Percentiles rank a stretch among this genome's conserved stretches.
phyloP scores from a whole-genome alignment of 1,140 invertebrate genomes.

The Drosophila grimshawi region DNA sequence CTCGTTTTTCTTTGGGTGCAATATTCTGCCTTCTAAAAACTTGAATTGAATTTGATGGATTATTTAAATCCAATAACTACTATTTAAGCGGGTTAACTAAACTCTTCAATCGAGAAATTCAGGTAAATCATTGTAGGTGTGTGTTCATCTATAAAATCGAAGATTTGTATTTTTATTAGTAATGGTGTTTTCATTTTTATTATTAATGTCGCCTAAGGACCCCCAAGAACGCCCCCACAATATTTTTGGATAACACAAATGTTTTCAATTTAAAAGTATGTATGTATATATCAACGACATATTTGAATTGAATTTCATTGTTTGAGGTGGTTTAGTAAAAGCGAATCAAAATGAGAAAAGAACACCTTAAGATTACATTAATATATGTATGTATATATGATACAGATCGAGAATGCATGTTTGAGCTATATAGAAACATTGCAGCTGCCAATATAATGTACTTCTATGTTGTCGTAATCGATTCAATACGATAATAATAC shows the following conservation, averaged over 20 bases:
- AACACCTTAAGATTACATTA: conserved; percentile 11
- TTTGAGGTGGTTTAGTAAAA: conserved; percentile 29
- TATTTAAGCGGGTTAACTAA: too few relatives aligned
- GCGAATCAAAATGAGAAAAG: conserved; percentile 3
- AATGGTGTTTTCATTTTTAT: conserved; percentile 45
- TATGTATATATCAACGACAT: conserved; percentile 49
- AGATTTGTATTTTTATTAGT: conserved; percentile 51
- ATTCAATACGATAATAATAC: conserved; percentile 67
- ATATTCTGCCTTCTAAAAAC: too few relatives aligned
- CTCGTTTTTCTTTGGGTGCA: not conserved
- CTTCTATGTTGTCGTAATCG: conserved; percentile 21
- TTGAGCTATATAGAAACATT: conserved; percentile 34
- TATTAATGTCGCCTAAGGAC: conserved; percentile 48
- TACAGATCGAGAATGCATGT: conserved; percentile 29
- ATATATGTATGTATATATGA: conserved; percentile 25
- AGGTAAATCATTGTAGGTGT: too few relatives aligned
- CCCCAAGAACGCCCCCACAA: conserved; percentile 32
- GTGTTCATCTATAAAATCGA: not conserved
- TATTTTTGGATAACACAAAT: conserved; percentile 33
- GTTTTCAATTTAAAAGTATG: conserved; percentile 10
- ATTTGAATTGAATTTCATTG: conserved; percentile 33
- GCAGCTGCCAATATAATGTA: conserved; percentile 35
- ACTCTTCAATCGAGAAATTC: too few relatives aligned
- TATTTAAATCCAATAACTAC: too few relatives aligned
- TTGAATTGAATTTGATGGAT: too few relatives aligned